Base-by-base conservation (phyloP, 1,140 invertebrate genomes). In the Acromyrmex echinatior region DNA sequence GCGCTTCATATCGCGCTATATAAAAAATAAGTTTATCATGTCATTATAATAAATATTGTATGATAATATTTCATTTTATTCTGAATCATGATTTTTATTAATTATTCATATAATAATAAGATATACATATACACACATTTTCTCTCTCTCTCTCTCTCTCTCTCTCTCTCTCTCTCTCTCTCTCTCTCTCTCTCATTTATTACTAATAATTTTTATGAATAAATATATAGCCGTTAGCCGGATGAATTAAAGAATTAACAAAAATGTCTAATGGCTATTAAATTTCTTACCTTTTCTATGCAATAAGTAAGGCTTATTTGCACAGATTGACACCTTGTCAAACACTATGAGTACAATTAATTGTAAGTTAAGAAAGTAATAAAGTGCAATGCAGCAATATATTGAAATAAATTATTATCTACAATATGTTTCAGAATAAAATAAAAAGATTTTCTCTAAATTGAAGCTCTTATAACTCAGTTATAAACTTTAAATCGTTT, bases 281-380 rank as follows among this genome's bases (percentile, higher is more conserved):
- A 68, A 70, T 21, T 81, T n/a, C 78, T 81, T 81, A 81, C 78
- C 78, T 81, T 81, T 71, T 70, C 14, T 80, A 12, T 39, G 49
- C 31, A 39, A 81, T 71, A 71, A 7, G 9, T 81, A 81, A 28
- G 14, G 16, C 31, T 70, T 39, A 70, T 56, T 70, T 18, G n/a
- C 28, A 39, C 7, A 68, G 1, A 71, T 18, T 70, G 51, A 2
- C 5, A 71, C 0, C 21, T 10, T 58, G 0, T 71, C 1, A 81
- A 70, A 10, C 31, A 39, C 2, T 16, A 70, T 21, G 10, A 18
- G 53, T 68, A 68, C 10, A 71, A 39, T 35, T 71, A 58, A 49
- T 28, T 25, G 18, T 49, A 56, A 80, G 18, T 39, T 56, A 35
- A 56, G 31, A 56, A 39, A 81, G 21, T 0, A 39, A n/a, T 39